Evolutionary conservation across 2,888 invertebrate species (phyloP).

Genomic region (Agonopterix arenella): DNA sequence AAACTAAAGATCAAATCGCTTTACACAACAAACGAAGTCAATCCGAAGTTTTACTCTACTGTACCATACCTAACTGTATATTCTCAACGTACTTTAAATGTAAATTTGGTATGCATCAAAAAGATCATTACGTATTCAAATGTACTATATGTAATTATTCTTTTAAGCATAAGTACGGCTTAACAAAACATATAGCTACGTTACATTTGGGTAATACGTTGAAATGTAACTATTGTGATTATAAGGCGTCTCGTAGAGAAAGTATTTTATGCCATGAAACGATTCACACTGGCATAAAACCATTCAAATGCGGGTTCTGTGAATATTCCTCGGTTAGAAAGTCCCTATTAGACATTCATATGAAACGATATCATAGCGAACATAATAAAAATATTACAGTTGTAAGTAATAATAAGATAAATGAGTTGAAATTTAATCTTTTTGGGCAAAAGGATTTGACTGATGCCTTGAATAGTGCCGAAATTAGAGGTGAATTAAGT

Average conservation of each 20-base stretch:
- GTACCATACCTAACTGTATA: conserved; percentile 24
- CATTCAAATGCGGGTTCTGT: conserved; percentile 42
- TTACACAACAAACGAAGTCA: conserved; percentile 51
- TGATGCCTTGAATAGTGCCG: too few species aligned
- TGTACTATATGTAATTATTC: conserved; percentile 40
- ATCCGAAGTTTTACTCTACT: conserved; percentile 22
- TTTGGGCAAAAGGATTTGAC: background rate
- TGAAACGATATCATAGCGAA: conserved; percentile 28
- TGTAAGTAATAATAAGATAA: conserved; percentile 34
- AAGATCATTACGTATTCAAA: conserved; percentile 39
- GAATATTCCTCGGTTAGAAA: conserved; percentile 39
- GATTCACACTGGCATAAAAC: conserved; percentile 45
- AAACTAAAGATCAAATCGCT: conserved; percentile 55
- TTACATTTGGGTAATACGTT: conserved; percentile 40
- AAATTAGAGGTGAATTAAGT: too few species aligned
- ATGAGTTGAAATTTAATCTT: conserved; percentile 29
- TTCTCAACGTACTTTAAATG: conserved; percentile 46
- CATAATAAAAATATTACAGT: conserved; percentile 18
- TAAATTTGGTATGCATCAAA: conserved; percentile 43
- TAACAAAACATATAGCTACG: conserved; percentile 39
- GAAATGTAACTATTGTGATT: conserved; percentile 48
- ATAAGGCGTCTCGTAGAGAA: conserved; percentile 34
- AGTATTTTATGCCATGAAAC: conserved; percentile 43
- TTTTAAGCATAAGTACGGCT: conserved; percentile 43
- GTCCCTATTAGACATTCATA: conserved; percentile 35